These are phyloP conservation scores for Myotis davidii DNA, from an alignment of 2,113 vertebrate genomes.

Conservation along the genomic window DNA sequence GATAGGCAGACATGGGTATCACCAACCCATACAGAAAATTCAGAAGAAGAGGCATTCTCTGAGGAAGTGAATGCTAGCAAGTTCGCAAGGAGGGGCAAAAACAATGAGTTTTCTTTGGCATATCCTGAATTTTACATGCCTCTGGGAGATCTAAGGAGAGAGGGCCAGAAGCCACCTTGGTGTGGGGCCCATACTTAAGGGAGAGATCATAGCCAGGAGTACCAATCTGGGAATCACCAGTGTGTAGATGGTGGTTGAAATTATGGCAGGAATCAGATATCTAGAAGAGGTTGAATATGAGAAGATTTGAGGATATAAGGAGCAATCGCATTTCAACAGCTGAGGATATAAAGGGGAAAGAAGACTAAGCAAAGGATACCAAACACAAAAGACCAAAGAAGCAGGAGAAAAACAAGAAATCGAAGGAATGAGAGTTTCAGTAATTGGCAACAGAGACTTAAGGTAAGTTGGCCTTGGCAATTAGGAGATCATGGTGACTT, in stretches of 20 bases:
- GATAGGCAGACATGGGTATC: not conserved
- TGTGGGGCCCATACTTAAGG: not conserved
- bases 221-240: not conserved
- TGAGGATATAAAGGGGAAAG: not conserved
- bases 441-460: not conserved
- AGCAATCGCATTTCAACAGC: not conserved
- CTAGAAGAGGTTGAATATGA: not conserved
- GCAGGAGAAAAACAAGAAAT: not conserved
- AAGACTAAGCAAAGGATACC: not conserved
- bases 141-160: not conserved
- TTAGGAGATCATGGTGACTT: not conserved
- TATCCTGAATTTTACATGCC: not conserved
- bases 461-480: not conserved
- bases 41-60: not conserved
- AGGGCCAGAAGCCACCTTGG: not conserved
- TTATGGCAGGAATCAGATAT: not conserved
- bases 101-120: not conserved
- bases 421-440: not conserved
- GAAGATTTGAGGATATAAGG: not conserved
- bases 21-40: not conserved
- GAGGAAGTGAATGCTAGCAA: not conserved
- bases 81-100: not conserved
- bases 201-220: not conserved
- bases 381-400: not conserved
- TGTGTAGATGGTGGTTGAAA: not conserved